Evolutionary conservation across 2,113 vertebrate species (phyloP).

Genomic region (Coptodon bakossiorum): DNA sequence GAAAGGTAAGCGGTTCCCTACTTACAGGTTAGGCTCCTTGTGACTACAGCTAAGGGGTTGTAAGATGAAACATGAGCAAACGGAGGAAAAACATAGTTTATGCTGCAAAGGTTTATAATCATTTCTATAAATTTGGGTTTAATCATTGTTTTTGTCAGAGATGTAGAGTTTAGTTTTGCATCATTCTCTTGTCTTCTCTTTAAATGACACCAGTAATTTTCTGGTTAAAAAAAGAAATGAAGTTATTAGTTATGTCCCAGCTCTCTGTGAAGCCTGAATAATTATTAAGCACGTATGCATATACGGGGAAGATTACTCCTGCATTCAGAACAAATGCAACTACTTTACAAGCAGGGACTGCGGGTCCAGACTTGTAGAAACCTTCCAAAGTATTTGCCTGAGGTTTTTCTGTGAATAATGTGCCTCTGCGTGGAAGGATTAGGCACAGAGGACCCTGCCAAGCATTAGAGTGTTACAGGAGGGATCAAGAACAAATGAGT

Average conservation of each 20-base stretch:
- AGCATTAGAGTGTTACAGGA: constrained; percentile 38
- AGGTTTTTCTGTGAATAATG: constrained; percentile 20
- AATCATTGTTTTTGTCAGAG: not conserved
- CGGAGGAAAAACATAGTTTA: not conserved
- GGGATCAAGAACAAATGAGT: constrained; percentile 58
- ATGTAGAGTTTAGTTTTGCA: not conserved
- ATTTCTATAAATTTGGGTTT: not conserved
- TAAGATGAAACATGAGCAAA: not conserved
- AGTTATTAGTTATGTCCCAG: not conserved
- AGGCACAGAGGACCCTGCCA: constrained; percentile 36
- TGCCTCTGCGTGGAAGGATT: constrained; percentile 29
- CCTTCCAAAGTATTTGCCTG: not conserved
- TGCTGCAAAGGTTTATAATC: not conserved
- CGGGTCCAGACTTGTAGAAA: not conserved
- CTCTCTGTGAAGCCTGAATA: not conserved
- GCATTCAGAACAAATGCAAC: not conserved
- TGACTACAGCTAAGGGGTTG: not conserved
- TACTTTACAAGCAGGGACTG: not conserved
- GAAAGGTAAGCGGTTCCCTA: not conserved
- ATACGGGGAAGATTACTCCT: not conserved
- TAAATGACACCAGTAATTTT: not conserved
- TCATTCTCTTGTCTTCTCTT: not conserved
- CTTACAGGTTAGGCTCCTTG: not conserved
- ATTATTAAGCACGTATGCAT: not conserved
- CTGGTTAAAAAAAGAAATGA: not conserved